Evolutionary conservation across 2,888 invertebrate genomes (phyloP).

Genomic region (Apotomis betuletana): DNA sequence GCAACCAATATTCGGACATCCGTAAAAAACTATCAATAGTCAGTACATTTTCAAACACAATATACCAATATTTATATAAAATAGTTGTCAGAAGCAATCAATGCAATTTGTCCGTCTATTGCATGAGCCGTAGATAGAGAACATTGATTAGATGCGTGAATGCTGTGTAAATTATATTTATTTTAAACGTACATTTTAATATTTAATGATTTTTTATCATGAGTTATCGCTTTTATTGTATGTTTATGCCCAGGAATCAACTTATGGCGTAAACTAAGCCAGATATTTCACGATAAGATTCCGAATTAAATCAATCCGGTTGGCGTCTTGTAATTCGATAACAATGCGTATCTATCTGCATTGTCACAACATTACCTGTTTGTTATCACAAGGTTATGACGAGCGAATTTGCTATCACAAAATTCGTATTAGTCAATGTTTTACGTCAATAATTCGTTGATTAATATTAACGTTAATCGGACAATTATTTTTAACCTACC

Average conservation of each 20-base stretch:
- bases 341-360: conserved; percentile 22
- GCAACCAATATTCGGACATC: conserved; percentile 8
- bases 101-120: conserved; percentile 43
- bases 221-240: too few relatives aligned
- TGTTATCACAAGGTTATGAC: conserved; percentile 17
- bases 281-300: conserved; percentile 10
- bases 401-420: conserved; percentile 13
- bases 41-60: conserved; percentile 5
- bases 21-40: conserved; percentile 20
- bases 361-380: conserved; percentile 30
- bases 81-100: conserved; percentile 47
- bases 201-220: too few relatives aligned
- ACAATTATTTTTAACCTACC: not conserved
- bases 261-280: not conserved
- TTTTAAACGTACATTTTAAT: too few relatives aligned
- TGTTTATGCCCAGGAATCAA: not conserved
- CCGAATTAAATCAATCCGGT: conserved; percentile 20
- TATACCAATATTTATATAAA: conserved; percentile 36
- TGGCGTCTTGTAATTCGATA: conserved; percentile 27
- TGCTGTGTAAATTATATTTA: too few relatives aligned
- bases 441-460: conserved; percentile 14
- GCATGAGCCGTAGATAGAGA: not conserved
- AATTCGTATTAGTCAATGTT: conserved; percentile 19
- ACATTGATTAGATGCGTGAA: conserved; percentile 12
- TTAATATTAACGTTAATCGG: conserved; percentile 1